Evolutionary conservation across 53 echinoderm and acorn worm genomes (phyloP).

Genomic region (Hippasteria phrygiana): DNA sequence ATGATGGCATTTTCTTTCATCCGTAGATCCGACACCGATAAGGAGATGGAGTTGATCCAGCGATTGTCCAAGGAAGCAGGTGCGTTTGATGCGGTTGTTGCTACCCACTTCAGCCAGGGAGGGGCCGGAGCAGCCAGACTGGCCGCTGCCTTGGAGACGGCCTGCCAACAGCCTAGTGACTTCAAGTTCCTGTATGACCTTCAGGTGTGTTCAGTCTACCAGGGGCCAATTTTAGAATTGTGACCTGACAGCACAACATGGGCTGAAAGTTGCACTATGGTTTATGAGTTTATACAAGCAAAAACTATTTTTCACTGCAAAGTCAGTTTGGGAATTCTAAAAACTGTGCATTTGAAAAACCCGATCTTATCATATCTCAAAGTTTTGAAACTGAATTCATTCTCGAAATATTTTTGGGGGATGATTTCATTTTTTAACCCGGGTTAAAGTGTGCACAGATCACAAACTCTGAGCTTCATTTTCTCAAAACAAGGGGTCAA

Average conservation of each 20-base stretch:
- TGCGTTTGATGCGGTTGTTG: constrained; percentile 91
- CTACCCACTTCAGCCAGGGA: constrained; percentile 88
- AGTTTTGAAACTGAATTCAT: no score
- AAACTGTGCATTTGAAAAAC: no score
- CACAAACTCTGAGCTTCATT: no score
- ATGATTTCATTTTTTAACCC: no score
- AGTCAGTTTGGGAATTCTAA: no score
- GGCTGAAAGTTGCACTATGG: background rate
- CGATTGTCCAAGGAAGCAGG: constrained; percentile 79
- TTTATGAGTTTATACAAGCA: no score
- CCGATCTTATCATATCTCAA: no score
- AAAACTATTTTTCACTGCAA: no score
- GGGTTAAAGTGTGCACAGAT: no score
- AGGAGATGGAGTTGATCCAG: constrained; percentile 89
- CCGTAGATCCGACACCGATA: constrained; percentile 84
- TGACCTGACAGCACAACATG: background rate
- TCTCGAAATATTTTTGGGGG: no score
- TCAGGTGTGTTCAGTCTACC: constrained; percentile 76
- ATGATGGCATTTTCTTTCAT: background rate
- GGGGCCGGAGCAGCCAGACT: constrained; percentile 83
- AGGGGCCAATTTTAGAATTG: no score
- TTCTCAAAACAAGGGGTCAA: no score
- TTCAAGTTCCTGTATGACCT: constrained; percentile 97
- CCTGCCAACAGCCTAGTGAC: constrained; percentile 87
- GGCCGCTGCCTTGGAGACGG: constrained; percentile 82